phyloP scores from a whole-genome alignment of 2,113 vertebrate species.

The Cairina moschata region DNA sequence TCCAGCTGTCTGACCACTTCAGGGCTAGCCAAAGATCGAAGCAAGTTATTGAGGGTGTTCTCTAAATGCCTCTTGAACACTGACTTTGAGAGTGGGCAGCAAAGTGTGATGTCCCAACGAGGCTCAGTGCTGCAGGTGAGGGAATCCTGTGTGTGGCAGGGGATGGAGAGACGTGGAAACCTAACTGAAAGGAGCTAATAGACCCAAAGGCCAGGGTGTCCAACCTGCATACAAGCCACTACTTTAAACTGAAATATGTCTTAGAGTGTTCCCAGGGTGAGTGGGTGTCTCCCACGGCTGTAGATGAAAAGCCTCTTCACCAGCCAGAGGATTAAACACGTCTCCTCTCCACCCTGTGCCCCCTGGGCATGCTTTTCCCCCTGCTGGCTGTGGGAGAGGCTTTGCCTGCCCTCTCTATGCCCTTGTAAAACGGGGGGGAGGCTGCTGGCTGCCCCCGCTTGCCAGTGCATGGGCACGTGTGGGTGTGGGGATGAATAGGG shows the following conservation, averaged over 20 bases:
- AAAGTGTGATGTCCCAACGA: not conserved
- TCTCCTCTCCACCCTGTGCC: not conserved
- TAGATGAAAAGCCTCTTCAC: not conserved
- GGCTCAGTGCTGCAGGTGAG: not conserved
- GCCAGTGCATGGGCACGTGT: not conserved
- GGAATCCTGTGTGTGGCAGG: not conserved
- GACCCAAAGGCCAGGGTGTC: conserved; percentile 4
- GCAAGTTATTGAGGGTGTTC: not conserved
- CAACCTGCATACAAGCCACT: not conserved
- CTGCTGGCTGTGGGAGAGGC: not conserved
- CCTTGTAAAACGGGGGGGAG: not conserved
- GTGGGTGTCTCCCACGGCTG: not conserved
- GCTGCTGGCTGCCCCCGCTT: not conserved
- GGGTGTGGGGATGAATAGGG: conserved; percentile 17
- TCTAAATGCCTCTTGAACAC: not conserved
- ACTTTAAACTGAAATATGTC: not conserved
- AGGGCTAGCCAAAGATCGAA: not conserved
- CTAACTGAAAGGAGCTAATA: not conserved
- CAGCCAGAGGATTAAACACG: not conserved
- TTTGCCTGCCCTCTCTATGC: not conserved
- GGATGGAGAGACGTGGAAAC: not conserved
- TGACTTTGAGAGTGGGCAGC: not conserved
- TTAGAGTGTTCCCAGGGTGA: conserved; percentile 8
- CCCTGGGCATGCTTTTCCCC: not conserved
- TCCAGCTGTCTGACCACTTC: not conserved